Conservation (phyloP, 2,888 invertebrate genomes). For the Smittia sp. region DNA sequence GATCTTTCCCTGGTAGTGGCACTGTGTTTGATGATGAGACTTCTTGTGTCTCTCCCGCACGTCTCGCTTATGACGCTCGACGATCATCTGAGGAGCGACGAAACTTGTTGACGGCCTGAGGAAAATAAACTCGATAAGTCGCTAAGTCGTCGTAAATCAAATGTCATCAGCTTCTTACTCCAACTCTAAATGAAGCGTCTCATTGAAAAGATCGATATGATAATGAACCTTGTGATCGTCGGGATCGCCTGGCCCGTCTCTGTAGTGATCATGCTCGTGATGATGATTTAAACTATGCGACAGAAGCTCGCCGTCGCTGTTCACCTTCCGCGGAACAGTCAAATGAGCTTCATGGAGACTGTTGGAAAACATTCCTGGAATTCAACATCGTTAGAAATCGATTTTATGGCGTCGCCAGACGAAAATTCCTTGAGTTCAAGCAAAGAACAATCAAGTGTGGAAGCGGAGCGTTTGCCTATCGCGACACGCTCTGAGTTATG, state of each 20-base stretch:
- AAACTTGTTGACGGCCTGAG: conserved; percentile 65
- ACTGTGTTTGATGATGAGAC: conserved; percentile 58
- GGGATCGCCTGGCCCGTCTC: conserved; percentile 2
- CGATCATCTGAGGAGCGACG: conserved; percentile 66
- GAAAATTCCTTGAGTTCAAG: too few species aligned
- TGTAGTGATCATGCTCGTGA: conserved; percentile 45
- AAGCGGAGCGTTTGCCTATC: too few species aligned
- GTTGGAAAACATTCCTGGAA: conserved; percentile 50
- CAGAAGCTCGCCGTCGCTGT: conserved; percentile 49
- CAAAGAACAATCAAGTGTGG: too few species aligned
- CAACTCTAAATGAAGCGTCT: conserved; percentile 52
- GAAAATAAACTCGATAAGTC: conserved; percentile 42
- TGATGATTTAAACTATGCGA: conserved; percentile 50
- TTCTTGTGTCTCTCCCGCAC: conserved; percentile 58
- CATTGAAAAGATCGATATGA: conserved; percentile 48
- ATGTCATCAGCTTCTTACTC: conserved; percentile 47
- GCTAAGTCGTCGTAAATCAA: neutral
- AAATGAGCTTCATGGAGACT: conserved; percentile 49
- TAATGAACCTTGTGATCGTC: conserved; percentile 44
- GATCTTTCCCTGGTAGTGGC: conserved; percentile 77
- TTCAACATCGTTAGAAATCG: neutral
- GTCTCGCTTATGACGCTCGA: conserved; percentile 64
- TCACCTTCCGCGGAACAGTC: conserved; percentile 51
- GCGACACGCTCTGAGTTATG: neutral
- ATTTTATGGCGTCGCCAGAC: too few species aligned